Evolutionary conservation across 1,140 invertebrate genomes (phyloP), one percentile per base, ranked within the genome.

Genomic region (Octopus sinensis): DNA sequence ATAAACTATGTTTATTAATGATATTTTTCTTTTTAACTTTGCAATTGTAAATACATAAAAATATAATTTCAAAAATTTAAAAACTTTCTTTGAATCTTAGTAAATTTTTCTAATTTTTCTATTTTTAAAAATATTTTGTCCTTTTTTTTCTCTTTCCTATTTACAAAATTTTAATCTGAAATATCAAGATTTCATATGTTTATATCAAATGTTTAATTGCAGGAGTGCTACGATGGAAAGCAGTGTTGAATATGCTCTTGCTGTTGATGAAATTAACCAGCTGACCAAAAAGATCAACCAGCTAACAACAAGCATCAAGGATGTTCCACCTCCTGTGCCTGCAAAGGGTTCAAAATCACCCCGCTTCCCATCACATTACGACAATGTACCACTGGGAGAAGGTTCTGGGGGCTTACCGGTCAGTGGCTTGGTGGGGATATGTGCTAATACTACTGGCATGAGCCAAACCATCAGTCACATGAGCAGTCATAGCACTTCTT

Each of bases 341-440:
- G 94, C 94, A 51, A 95, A 95, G 89, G 92, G 92, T 87, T 91
- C 91, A 76, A 87, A 86, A 91, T 91, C 91, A 87, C 92, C 93
- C 83, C 88, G 94, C 73, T 92, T 93, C 78, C 92, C 93, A n/a
- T 95, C 94, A 54, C 94, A 94, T 78, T 95, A 95, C 88, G 95
- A 95, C 89, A 95, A 95, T 80, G 83, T 89, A n/a, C 84, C 86
- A 10, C 54, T 53, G n/a, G n/a, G 17, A 9, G 68, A 73, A 23
- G 68, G 68, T 73, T 53, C 77, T 6, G 77, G 77, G 52, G 68
- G 68, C 13, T 12, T 62, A 17, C 56, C 56, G 56, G 17, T 62
- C 56, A 62, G 56, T 62, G 56, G 56, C 9, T 23, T 73, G 68
- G 30, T 73, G 68, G 75, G 75, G 78, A 79, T 82, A 78, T 53